Conservation (phyloP, 2,113 vertebrate genomes). For the Cyprinus carpio region DNA sequence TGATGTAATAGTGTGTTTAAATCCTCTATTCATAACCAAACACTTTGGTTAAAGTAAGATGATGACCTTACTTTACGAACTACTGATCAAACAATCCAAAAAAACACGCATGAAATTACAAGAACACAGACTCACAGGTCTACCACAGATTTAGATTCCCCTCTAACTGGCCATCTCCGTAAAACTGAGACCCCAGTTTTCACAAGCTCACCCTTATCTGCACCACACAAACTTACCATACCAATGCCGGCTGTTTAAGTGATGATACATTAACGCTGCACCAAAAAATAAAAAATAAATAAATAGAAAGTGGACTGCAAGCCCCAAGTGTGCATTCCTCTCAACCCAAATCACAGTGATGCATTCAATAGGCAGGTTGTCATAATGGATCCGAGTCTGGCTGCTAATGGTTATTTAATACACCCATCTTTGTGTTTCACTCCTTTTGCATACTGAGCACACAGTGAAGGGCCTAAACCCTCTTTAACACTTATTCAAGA, state of each 20-base stretch:
- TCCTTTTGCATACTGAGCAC: constrained; percentile 82
- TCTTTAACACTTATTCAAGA: constrained; percentile 86
- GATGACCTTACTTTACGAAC: background rate
- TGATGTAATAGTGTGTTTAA: background rate
- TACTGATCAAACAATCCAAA: constrained; percentile 6
- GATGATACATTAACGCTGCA: constrained; percentile 37
- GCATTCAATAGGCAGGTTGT: constrained; percentile 83
- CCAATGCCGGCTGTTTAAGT: constrained; percentile 81
- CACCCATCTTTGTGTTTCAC: constrained; percentile 87
- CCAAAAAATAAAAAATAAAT: constrained; percentile 56
- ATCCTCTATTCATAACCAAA: constrained; percentile 6
- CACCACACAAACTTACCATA: constrained; percentile 87
- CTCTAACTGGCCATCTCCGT: background rate
- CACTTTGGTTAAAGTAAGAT: background rate
- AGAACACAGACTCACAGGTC: background rate
- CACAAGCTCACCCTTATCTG: constrained; percentile 74
- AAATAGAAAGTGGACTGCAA: constrained; percentile 49
- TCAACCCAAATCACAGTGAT: constrained; percentile 88
- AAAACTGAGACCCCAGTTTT: constrained; percentile 78
- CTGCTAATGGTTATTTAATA: constrained; percentile 92
- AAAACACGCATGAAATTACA: background rate
- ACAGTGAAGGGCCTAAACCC: constrained; percentile 49
- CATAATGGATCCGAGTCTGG: constrained; percentile 81
- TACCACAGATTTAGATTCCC: background rate
- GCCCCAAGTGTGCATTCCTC: constrained; percentile 72